Base-by-base conservation (phyloP, 2,888 invertebrate genomes). In the Drosophila flavopinicola region DNA sequence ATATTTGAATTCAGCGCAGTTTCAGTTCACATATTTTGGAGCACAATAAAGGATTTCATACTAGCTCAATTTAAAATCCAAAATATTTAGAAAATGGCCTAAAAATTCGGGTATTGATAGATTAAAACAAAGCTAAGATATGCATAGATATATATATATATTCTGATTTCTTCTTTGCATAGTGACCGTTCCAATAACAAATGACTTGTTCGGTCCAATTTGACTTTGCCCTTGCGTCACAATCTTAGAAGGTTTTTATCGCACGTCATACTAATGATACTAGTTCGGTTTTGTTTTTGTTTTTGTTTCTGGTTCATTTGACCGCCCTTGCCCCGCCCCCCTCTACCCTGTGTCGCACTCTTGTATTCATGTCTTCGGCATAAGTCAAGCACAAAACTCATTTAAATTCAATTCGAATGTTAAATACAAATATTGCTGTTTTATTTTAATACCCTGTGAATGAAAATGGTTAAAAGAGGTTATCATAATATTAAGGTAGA, bases 351-450 rank as follows among this genome's bases (percentile, higher is more conserved):
- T 49, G 11, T 24, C 33, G 35, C 41, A 39, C 41, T 44, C 20
- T 56, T 38, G n/a, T 39, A 51, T 39, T 44, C 48, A 37, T 65
- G 78, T 47, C 48, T 54, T 23, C 29, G 49, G 47, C 53, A 60
- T n/a, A 39, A 53, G 75, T 44, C 52, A 33, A 69, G 64, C 66
- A 63, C 52, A 61, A 83, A 76, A 74, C 82, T 84, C 78, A 84
- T 88, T 86, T 86, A 69, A 82, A 88, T 88, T 88, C 87, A 82
- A 78, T 82, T 80, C 71, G 78, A 87, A 84, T 84, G 78, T 84
- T 75, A 71, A 4, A 20, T 4, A 20, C 20, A 20, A 20, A 77
- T 80, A 83, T 68, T 66, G 71, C n/a, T 70, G 54, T 60, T 66
- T 54, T 69, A 58, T 69, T 68, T 48, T 61, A 4, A 20, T 20